These are phyloP conservation scores for Alfaro cultratus DNA, from an alignment of 2,797 vertebrate species.

Conservation along the genomic window DNA sequence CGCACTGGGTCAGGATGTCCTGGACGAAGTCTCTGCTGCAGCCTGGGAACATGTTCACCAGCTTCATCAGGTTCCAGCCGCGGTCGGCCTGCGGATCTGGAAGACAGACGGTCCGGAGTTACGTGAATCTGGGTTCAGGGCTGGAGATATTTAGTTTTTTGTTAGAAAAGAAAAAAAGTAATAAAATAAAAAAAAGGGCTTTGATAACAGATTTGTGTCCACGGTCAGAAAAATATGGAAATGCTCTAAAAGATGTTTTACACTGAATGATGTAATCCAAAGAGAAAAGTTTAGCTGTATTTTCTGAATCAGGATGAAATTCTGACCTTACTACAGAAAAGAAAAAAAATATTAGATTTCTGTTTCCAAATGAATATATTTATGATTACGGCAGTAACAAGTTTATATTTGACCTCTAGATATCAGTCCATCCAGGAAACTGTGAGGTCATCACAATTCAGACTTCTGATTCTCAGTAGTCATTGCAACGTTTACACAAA, in stretches of 20 bases:
- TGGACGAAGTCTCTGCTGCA: conserved; percentile 56
- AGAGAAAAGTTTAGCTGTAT: neutral
- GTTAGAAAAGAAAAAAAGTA: neutral
- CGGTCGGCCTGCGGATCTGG: conserved; percentile 45
- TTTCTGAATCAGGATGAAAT: neutral
- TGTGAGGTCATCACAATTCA: no score
- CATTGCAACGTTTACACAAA: no score
- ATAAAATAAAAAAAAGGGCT: neutral
- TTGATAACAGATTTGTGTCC: neutral
- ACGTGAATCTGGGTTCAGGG: neutral
- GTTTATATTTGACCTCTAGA: neutral
- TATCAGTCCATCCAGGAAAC: no score
- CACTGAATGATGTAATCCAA: neutral
- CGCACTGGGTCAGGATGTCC: conserved; percentile 74
- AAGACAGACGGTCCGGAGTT: conserved; percentile 21
- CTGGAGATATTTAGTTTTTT: neutral
- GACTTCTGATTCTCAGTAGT: no score
- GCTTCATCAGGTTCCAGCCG: conserved; percentile 67
- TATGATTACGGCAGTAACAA: neutral
- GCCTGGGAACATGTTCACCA: conserved; percentile 62
- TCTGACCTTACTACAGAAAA: neutral
- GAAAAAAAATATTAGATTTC: neutral
- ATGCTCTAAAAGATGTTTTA: neutral
- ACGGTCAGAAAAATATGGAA: neutral
- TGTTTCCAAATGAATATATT: neutral